Conservation (phyloP, 2,113 vertebrate species). For the Syngnathus floridae region DNA sequence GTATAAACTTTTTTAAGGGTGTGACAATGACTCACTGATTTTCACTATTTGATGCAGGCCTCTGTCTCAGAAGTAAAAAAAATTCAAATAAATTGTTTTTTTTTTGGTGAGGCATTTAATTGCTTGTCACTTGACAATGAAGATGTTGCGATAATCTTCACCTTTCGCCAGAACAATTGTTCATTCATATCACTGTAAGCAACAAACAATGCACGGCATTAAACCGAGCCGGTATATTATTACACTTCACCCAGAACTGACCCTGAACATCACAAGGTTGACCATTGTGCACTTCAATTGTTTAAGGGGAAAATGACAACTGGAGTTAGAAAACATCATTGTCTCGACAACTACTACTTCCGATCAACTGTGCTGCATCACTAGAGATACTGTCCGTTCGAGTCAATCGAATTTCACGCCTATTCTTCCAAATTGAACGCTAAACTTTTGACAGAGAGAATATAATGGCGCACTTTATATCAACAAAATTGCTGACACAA, state of each 20-base stretch:
- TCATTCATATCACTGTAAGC: conserved; percentile 9
- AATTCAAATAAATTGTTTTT: too few species aligned
- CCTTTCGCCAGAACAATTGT: neutral
- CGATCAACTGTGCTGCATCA: conserved; percentile 30
- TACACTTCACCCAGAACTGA: conserved; percentile 29
- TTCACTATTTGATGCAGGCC: too few species aligned
- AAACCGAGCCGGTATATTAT: conserved; percentile 7
- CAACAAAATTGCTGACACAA: neutral
- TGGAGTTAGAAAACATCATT: conserved; percentile 2
- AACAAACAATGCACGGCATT: neutral
- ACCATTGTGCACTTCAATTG: conserved; percentile 29
- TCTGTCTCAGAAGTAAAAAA: too few species aligned
- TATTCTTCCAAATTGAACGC: conserved; percentile 28
- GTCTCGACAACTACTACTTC: conserved; percentile 18
- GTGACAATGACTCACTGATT: too few species aligned
- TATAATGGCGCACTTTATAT: neutral
- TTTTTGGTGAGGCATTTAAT: too few species aligned
- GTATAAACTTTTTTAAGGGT: too few species aligned
- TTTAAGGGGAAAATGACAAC: conserved; percentile 24
- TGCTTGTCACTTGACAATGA: too few species aligned
- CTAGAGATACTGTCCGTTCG: conserved; percentile 24
- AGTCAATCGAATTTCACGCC: conserved; percentile 46
- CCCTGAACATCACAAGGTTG: conserved; percentile 12
- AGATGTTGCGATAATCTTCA: neutral
- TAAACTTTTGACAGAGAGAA: conserved; percentile 7